Evolutionary conservation across 2,113 vertebrate species (phyloP).

Genomic region (Pogona vitticeps): DNA sequence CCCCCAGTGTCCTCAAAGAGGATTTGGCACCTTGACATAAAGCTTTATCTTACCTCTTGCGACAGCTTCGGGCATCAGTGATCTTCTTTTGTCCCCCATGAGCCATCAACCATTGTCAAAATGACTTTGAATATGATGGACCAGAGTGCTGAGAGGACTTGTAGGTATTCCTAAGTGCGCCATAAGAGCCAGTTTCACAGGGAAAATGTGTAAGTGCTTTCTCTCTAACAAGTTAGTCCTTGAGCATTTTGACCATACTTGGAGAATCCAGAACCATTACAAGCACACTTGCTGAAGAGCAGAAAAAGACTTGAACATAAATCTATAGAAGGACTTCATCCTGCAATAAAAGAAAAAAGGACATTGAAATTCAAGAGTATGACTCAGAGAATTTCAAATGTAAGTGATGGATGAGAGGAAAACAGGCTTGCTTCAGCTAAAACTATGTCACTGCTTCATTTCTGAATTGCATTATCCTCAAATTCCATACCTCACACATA

Average conservation of each 20-base stretch:
- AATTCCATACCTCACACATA: not conserved
- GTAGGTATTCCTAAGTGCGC: not conserved
- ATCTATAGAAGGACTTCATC: accelerated
- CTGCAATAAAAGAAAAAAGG: not conserved
- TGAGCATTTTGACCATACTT: not conserved
- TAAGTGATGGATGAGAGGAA: not conserved
- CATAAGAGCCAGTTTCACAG: not conserved
- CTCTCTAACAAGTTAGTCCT: not conserved
- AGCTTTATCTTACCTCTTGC: not conserved
- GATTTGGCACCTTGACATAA: not conserved
- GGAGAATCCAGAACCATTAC: not conserved
- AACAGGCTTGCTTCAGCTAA: slow-evolving; percentile 12
- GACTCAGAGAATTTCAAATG: slow-evolving; percentile 16
- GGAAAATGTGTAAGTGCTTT: not conserved
- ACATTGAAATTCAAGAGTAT: not conserved
- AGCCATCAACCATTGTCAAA: not conserved
- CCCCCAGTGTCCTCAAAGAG: not conserved
- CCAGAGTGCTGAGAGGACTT: not conserved
- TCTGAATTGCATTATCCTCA: slow-evolving; percentile 8
- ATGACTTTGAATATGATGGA: not conserved
- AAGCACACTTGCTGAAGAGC: not conserved
- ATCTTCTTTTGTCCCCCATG: not conserved
- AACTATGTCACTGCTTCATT: slow-evolving; percentile 12
- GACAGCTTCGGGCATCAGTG: not conserved
- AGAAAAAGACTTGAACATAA: not conserved